A percentile compares a stretch with the other conserved stretches of the same genome.
phyloP scores from a whole-genome alignment of 2,888 invertebrate genomes.

The Mongoloraphidia duomilia region DNA sequence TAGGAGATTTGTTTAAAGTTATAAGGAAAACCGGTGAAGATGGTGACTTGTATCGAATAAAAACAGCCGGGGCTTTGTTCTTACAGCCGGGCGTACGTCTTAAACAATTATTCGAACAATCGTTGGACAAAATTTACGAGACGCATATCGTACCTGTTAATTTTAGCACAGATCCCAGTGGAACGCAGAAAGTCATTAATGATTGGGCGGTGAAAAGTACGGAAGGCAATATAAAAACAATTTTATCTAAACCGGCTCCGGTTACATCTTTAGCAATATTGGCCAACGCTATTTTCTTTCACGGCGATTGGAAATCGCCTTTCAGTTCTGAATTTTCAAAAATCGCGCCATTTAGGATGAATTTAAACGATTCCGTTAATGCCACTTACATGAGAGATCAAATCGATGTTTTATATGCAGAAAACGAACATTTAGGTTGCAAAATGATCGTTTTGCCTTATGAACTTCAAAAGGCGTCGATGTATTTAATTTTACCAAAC shows the following conservation, averaged over 20 bases:
- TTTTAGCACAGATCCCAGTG: constrained; percentile 17
- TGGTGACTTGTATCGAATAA: constrained; percentile 18
- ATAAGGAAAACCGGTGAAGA: constrained; percentile 16
- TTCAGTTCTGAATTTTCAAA: constrained; percentile 27
- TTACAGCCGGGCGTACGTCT: constrained; percentile 19
- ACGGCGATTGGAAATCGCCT: constrained; percentile 31
- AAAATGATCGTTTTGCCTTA: constrained; percentile 31
- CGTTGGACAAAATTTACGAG: constrained; percentile 20
- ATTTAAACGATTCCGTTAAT: constrained; percentile 14
- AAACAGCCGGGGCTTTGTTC: constrained; percentile 24
- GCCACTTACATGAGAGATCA: constrained; percentile 23
- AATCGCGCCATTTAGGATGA: constrained; percentile 20
- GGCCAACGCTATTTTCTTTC: constrained; percentile 32
- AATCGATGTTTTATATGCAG: constrained; percentile 24
- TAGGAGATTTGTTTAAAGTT: constrained; percentile 21
- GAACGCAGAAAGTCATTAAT: constrained; percentile 19
- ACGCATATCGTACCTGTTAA: constrained; percentile 20
- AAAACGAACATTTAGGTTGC: constrained; percentile 22
- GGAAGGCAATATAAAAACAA: constrained; percentile 25
- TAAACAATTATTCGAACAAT: constrained; percentile 17
- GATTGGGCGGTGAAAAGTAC: constrained; percentile 24
- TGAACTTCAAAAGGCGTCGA: constrained; percentile 26
- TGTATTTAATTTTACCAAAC: constrained; percentile 33
- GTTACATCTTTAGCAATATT: constrained; percentile 25
- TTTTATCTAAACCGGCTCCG: constrained; percentile 23